These are phyloP conservation scores for Eristalinus aeneus DNA, from an alignment of 2,888 invertebrate genomes.

Conservation along the genomic window DNA sequence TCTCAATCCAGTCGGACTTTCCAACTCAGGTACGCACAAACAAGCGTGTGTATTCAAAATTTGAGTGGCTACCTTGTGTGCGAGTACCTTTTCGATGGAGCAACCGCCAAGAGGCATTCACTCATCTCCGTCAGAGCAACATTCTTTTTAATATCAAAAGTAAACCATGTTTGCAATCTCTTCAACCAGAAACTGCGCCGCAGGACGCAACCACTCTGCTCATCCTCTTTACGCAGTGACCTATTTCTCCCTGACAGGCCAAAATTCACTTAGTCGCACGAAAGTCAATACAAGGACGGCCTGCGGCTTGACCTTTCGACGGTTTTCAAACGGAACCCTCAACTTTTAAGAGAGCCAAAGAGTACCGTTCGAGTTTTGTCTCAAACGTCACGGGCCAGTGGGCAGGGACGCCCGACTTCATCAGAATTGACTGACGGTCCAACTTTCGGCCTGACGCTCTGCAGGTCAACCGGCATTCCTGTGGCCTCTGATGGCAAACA, in stretches of 20 bases:
- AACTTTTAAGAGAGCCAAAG: not conserved
- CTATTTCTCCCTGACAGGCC: not conserved
- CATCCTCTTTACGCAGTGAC: not conserved
- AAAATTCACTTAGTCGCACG: not conserved
- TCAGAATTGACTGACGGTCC: too few species aligned
- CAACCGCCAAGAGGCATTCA: not conserved
- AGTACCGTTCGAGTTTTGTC: not conserved
- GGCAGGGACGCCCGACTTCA: too few species aligned
- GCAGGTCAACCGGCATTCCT: not conserved
- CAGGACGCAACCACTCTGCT: not conserved
- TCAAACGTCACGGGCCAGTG: not conserved
- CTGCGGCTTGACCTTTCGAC: conserved; percentile 21
- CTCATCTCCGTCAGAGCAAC: not conserved
- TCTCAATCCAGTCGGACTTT: too few species aligned
- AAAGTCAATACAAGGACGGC: conserved; percentile 2
- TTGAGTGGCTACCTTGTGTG: not conserved
- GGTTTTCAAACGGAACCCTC: conserved; percentile 1
- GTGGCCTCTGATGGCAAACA: not conserved
- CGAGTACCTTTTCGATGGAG: not conserved
- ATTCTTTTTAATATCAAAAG: not conserved
- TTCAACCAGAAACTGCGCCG: not conserved
- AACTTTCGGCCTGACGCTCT: not conserved
- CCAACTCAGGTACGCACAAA: not conserved
- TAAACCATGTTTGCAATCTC: not conserved
- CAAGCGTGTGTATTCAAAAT: not conserved